These are phyloP conservation scores for Montipora foliosa DNA, from an alignment of 64 coral and sea anemone genomes.

Conservation along the genomic window DNA sequence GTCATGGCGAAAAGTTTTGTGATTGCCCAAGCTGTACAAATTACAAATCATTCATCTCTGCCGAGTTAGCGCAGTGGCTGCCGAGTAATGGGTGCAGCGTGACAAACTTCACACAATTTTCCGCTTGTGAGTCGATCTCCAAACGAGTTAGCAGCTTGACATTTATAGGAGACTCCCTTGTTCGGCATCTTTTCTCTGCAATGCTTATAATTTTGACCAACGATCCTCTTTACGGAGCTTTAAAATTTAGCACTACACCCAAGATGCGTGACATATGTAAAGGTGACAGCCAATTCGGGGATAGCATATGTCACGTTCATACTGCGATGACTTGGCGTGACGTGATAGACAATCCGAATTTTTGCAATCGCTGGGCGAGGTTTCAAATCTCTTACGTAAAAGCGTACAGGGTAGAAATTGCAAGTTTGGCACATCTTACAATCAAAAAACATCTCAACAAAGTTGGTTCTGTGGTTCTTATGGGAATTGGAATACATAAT, in stretches of 20 bases:
- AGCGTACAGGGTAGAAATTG: conserved; percentile 80
- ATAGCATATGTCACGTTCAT: conserved; percentile 86
- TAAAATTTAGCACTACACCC: conserved; percentile 57
- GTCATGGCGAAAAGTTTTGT: conserved; percentile 67
- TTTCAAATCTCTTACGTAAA: conserved; percentile 76
- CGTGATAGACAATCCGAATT: conserved; percentile 36
- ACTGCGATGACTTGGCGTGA: conserved; percentile 78
- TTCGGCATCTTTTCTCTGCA: conserved; percentile 87
- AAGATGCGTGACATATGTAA: conserved; percentile 59
- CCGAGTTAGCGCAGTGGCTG: conserved; percentile 81
- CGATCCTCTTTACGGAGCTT: conserved; percentile 58
- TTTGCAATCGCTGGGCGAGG: conserved; percentile 58
- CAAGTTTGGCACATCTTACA: conserved; percentile 40
- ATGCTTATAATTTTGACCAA: conserved; percentile 79
- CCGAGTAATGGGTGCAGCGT: conserved; percentile 62
- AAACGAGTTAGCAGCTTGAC: conserved; percentile 48
- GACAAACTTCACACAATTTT: conserved; percentile 75
- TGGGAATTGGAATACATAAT: conserved; percentile 90
- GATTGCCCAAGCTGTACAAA: conserved; percentile 75
- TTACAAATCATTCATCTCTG: conserved; percentile 74
- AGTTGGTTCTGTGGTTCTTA: conserved; percentile 60
- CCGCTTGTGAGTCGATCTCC: conserved; percentile 69
- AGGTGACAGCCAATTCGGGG: conserved; percentile 89
- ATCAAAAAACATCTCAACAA: conserved; percentile 50
- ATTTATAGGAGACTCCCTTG: conserved; percentile 93